Base-by-base conservation (phyloP, 2,888 invertebrate species). In the Amblyjoppa proteus region DNA sequence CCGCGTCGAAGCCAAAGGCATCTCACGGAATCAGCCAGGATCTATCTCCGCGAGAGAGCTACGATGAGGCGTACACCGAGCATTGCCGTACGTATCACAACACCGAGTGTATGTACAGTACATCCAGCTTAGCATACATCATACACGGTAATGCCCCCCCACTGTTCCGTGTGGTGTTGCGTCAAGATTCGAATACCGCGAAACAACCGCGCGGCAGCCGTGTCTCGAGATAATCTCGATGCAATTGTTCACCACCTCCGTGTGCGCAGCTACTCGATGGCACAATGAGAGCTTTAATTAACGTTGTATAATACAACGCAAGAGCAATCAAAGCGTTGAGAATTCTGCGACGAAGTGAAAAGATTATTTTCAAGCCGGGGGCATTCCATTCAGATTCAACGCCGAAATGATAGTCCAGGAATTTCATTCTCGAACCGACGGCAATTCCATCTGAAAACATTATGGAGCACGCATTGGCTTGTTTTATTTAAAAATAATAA, bases 1-100 rank as follows among this genome's bases (percentile, higher is more conserved):
- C n/a, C 49, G 74, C 79, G 45, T 34, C 45, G 69, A 66, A 53
- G 64, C 58, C 61, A 69, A 71, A 66, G 53, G 41, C 53, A 5
- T n/a, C 25, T 34, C n/a, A 49, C 11, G 45, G 34, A 58, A 81
- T 76, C 81, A 25, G 20, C 53, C 81, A 64, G 66, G 34, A 79
- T 79, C 81, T 73, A 73, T 56, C 64, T 66, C 78, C 20, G 49
- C 38, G 45, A 25, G 53, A 41, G 38, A 53, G 25, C 31, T 73
- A 64, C 68, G 68, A 75, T 38, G 81, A 68, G 20, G 53, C 16
- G 31, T 66, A n/a, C 25, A 58, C 4, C 13, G 3, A 45, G 45
- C 11, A 45, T 58, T 58, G 58, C 49, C 20, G 41, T 53, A 68
- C 31, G 9, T 69, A 53, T 58, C 68, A 76, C 51, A 69, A 53